Base-by-base conservation (phyloP, 2,888 invertebrate genomes). In the Himalopsyche kuldschensis region DNA sequence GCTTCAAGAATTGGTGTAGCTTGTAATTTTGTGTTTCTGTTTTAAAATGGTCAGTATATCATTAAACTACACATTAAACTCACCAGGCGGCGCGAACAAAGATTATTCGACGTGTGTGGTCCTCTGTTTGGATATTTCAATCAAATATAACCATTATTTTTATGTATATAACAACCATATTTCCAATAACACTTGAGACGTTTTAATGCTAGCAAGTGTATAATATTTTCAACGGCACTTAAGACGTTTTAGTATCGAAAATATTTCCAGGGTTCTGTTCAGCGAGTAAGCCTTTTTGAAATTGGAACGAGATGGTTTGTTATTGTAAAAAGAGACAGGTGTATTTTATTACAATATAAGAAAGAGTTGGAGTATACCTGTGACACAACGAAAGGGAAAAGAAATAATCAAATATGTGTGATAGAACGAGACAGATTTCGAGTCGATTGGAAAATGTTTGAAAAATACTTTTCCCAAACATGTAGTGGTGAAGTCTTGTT, bases 101-200 rank as follows among this genome's bases (percentile, higher is more conserved):
- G 85, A 85, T 84, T 78, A 80, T 75, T 82, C 85, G 81, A 79
- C 85, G 85, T 85, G 85, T 85, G 85, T 85, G 85, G 85, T 85
- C 85, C 84, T 31, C 17, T 55, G n/a, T 48, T 35, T 1, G 4
- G 3, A n/a, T 63, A 30, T 63, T 55, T 80, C 20, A n/a, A 4
- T n/a, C 4, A 24, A 47, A 32, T 15, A 1, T 20, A 47, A 47
- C 20, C 75, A 11, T 15, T 47, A 47, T 20, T 55, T 55, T 24
- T 20, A 55, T 17, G 4, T 20, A 46, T 6, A 35, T 46, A 80
- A 78, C 75, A 32, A 20, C 46, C 32, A 80, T 30, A 55, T 55
- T 80, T 5, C 35, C 24, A 20, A 35, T 46, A 6, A 35, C 30
- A 31, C 80, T 80, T 80, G 24, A n/a, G 78, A 4, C 69, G 20